Evolutionary conservation across 1,140 invertebrate species (phyloP).

Genomic region (Calephelis nemesis): DNA sequence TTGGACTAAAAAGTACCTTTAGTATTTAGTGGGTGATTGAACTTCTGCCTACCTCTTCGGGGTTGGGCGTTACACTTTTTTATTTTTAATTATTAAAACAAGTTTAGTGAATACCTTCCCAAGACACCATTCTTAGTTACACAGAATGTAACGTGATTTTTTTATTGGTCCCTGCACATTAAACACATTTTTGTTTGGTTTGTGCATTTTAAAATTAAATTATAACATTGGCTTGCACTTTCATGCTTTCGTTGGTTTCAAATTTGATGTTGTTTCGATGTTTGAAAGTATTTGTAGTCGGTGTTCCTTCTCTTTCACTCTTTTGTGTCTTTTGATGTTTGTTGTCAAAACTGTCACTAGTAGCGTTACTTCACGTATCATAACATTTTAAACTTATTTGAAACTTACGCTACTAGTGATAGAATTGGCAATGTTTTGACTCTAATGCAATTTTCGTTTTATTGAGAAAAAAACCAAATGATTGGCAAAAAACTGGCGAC

Average conservation of each 20-base stretch:
- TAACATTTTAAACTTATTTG: too few relatives aligned
- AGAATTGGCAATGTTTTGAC: too few relatives aligned
- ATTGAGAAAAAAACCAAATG: too few relatives aligned
- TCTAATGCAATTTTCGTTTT: too few relatives aligned
- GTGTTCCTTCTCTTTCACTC: constrained; percentile 77
- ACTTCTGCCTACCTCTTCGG: too few relatives aligned
- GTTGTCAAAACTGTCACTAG: constrained; percentile 12
- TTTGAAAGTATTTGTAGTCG: constrained; percentile 67
- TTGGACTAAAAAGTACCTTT: too few relatives aligned
- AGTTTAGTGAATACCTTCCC: not conserved
- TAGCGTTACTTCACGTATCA: not conserved
- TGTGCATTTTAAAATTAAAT: constrained; percentile 45
- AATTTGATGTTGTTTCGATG: constrained; percentile 53
- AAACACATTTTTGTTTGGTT: constrained; percentile 43
- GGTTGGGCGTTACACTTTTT: too few relatives aligned
- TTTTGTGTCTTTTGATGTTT: constrained; percentile 40
- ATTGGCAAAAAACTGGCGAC: too few relatives aligned
- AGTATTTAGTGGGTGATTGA: too few relatives aligned
- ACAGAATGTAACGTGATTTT: constrained; percentile 40
- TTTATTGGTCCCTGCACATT: constrained; percentile 60
- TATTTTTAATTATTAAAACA: not conserved
- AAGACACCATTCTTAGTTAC: constrained; percentile 39
- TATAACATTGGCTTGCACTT: constrained; percentile 71
- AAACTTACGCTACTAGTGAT: too few relatives aligned
- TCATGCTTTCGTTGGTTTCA: constrained; percentile 64